Evolutionary conservation across 2,113 vertebrate genomes (phyloP).

Genomic region (Anser brachyrhynchus): DNA sequence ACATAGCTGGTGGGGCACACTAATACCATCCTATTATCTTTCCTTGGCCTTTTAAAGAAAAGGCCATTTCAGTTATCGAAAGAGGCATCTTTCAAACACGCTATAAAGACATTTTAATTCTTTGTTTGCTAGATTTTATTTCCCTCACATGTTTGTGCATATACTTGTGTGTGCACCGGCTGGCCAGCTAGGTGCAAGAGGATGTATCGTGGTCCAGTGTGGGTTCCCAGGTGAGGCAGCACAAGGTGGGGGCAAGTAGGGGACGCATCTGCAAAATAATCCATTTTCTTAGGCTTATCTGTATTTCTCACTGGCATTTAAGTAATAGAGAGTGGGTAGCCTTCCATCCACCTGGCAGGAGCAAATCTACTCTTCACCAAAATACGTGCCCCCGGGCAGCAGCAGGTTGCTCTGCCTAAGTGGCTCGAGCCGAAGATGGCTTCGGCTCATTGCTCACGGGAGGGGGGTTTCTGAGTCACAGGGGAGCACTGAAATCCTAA

Average conservation of each 20-base stretch:
- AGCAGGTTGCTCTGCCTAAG: neutral
- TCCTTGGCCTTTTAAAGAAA: neutral
- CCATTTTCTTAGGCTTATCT: neutral
- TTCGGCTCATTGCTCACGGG: neutral
- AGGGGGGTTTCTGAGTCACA: neutral
- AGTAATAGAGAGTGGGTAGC: neutral
- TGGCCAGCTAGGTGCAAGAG: neutral
- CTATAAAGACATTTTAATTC: neutral
- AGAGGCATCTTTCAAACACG: neutral
- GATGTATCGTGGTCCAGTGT: accelerated
- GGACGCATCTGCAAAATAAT: neutral
- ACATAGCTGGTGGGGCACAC: neutral
- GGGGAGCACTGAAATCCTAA: neutral
- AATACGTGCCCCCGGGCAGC: neutral
- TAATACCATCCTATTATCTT: neutral
- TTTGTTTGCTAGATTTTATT: neutral
- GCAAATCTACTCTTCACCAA: neutral
- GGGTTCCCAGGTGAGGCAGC: neutral
- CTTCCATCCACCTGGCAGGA: neutral
- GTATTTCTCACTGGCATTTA: neutral
- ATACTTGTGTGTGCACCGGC: neutral
- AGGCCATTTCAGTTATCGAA: neutral
- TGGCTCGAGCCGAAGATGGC: neutral
- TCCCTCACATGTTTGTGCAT: neutral
- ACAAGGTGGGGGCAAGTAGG: neutral